Evolutionary conservation across 2,113 vertebrate genomes (phyloP), one percentile per base, ranked within the genome.

Genomic region (Lepidothrix coronata): DNA sequence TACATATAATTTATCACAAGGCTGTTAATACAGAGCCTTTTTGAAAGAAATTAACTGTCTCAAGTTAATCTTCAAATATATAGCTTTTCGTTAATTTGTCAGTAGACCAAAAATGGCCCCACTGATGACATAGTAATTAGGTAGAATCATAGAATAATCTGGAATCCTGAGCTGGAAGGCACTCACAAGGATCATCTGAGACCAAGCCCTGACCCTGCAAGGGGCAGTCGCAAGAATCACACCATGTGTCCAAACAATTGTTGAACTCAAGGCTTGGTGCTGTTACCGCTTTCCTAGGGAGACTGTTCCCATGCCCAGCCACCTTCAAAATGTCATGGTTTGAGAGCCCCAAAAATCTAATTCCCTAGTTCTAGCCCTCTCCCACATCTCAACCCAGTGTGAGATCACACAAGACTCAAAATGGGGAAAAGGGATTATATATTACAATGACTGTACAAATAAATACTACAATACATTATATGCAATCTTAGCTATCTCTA

Each of bases 291-390:
- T 6, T 25, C 25, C 18, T 51, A 31, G 6, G 8, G 27, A 73
- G 6, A 7, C 8, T 43, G 7, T 65, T 35, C 24, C 31, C 33
- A 8, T 33, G 31, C 44, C 35, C 14, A 67, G 0, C 1, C 8
- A n/a, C 8, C 5, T 24, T 54, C 16, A 39, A 39, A 39, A 39
- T 39, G 39, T 39, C 11, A 39, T 39, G 39, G 39, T 39, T 39
- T 39, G 39, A 39, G 11, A 39, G 39, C 39, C 39, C 39, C 39
- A 39, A 39, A 39, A 39, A 39, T 39, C 39, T 39, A 39, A 39
- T 39, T 39, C 39, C 11, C 39, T 39, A 39, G 39, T 39, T 39
- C 39, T 39, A 39, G 39, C 39, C 39, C 39, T 11, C 39, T 39
- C 39, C 39, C 39, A 39, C 39, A 39, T 39, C 39, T 39, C 39